Evolutionary conservation across 2,113 vertebrate species (phyloP), one percentile per base, ranked within the genome.

Genomic region (Xenus cinereus): DNA sequence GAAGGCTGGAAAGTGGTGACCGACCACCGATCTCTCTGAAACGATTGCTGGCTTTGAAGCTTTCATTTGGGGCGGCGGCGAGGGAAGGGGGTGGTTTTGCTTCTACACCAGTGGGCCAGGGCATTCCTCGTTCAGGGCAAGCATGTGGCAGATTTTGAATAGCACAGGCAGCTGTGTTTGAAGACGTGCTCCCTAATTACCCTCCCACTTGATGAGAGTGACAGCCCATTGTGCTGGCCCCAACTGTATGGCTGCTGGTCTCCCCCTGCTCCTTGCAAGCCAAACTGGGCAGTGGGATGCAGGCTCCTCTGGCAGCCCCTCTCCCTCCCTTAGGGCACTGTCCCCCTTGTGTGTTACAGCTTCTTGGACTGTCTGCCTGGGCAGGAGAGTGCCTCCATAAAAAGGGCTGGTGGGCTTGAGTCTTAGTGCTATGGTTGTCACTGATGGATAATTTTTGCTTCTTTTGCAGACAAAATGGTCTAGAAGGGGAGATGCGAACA

Each of bases 81-180:
- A 88, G 46, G 26, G 57, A 46, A 91, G 33, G 23, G 63, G 33
- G 5, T 33, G 48, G 57, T 21, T 87, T 82, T 84, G 72, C 30
- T 81, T 57, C 84, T 50, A 23, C 0, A 0, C 16, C 35, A 53
- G 30, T 76, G 81, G 79, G 37, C 73, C 57, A 18, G 1, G 1
- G 30, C 1, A 1, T 32, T 75, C 51, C 21, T 39, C 0, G 4
- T 30, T 64, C 30, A 45, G 20, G 8, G 4, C 10, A 30, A 56
- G 66, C 1, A 0, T 0, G 1, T 35, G 60, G 51, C 62, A 72
- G 64, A 39, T 87, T 92, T 53, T 3, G 2, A 77, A 84, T 4
- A 75, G 43, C 23, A 4, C 73, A 75, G 77, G n/a, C 86, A 93
- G 64, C 64, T 92, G 77, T 89, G 81, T 60, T 68, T 91, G 84